These are phyloP conservation scores for Aythya baeri DNA, from an alignment of 2,113 vertebrate species.

Conservation along the genomic window DNA sequence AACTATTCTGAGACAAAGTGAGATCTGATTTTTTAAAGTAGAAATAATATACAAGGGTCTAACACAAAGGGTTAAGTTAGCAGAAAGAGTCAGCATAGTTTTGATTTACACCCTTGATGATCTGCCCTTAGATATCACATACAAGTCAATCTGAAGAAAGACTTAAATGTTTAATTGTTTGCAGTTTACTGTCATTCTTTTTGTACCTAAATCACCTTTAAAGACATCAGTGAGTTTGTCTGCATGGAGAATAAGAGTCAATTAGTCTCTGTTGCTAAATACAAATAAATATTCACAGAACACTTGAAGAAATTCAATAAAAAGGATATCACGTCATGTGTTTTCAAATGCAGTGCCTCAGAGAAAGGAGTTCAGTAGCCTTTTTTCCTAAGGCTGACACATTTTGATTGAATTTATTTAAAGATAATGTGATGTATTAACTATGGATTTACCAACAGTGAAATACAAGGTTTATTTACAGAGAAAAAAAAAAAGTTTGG, in stretches of 20 bases:
- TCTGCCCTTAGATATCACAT: not conserved
- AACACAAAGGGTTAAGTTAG: not conserved
- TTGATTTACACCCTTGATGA: not conserved
- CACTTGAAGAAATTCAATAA: not conserved
- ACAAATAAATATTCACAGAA: not conserved
- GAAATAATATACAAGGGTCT: not conserved
- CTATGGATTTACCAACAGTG: not conserved
- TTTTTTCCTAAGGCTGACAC: not conserved
- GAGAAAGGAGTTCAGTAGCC: not conserved
- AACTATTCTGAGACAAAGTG: not conserved
- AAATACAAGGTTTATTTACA: not conserved
- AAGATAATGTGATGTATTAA: not conserved
- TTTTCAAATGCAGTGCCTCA: not conserved
- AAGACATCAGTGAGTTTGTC: not conserved
- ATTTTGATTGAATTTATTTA: not conserved
- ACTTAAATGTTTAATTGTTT: not conserved
- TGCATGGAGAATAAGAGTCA: not conserved
- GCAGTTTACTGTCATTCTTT: not conserved
- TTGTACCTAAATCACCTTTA: not conserved
- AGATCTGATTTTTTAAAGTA: not conserved
- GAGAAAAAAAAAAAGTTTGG: not conserved
- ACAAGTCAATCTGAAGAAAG: not conserved
- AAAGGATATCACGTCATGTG: accelerated
- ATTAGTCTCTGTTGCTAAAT: not conserved
- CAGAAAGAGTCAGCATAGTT: not conserved